phyloP scores from a whole-genome alignment of 2,888 invertebrate species.

The Pterostichus madidus region DNA sequence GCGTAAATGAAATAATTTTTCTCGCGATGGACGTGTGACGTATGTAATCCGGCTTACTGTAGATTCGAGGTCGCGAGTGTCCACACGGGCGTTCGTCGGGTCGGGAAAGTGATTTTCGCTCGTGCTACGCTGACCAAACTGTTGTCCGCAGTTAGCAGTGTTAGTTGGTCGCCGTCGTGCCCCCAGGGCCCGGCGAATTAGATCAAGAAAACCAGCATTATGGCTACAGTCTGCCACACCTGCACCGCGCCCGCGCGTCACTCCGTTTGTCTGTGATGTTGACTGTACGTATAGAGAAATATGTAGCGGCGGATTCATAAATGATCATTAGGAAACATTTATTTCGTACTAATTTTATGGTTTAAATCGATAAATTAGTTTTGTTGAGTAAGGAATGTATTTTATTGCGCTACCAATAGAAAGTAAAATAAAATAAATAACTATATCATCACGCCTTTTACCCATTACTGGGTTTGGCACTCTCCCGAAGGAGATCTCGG shows the following conservation, averaged over 20 bases:
- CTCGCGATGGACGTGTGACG: constrained; percentile 42
- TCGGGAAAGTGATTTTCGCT: constrained; percentile 66
- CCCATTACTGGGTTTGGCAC: no score
- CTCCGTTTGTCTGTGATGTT: background rate
- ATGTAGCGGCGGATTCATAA: constrained; percentile 27
- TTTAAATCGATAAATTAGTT: background rate
- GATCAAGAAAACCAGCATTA: constrained; percentile 65
- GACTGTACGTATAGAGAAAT: constrained; percentile 3
- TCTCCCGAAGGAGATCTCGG: no score
- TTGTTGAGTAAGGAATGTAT: background rate
- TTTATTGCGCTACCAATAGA: no score
- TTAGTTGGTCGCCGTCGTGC: constrained; percentile 19
- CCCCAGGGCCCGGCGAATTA: constrained; percentile 55
- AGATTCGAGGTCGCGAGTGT: constrained; percentile 33
- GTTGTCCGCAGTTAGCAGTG: background rate
- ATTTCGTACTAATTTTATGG: constrained; percentile 15
- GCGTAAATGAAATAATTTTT: constrained; percentile 55
- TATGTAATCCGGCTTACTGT: constrained; percentile 51
- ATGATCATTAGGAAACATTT: constrained; percentile 44
- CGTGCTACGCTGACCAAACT: constrained; percentile 4
- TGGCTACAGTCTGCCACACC: constrained; percentile 57
- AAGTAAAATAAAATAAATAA: no score
- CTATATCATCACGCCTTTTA: no score
- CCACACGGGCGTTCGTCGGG: background rate
- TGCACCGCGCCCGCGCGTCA: constrained; percentile 18